Base-by-base conservation (phyloP, 2,888 invertebrate genomes). In the Epirrhoe tristata region DNA sequence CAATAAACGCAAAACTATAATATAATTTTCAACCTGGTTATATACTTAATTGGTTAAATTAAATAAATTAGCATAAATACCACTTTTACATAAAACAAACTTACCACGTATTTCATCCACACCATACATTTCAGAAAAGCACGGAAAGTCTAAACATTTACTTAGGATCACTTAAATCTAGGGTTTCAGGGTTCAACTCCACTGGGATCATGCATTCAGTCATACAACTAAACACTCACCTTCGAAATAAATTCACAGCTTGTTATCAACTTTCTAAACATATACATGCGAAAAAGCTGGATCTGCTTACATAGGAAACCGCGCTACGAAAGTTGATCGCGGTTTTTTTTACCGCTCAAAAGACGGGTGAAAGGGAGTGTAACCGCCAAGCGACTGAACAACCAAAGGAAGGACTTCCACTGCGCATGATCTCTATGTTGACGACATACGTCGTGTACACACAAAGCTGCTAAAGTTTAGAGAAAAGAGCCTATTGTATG, bases 251-350 rank as follows among this genome's bases (percentile, higher is more conserved):
- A 86, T 77, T 78, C 81, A 82, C 85, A 83, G 87, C 87, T 88
- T 90, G 76, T 81, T 80, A 82, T 81, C 82, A 82, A 83, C 77
- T 86, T 73, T 84, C 90, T 91, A 92, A 60, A 89, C 86, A 90
- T 87, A 89, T 89, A 86, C 91, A 92, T 92, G 91, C 92, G 87
- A 81, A 73, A 83, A 91, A 53, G 57, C 55, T 51, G 10, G 39
- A 53, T 39, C 34, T 89, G 91, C 92, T 92, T 93, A 92, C 92
- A 91, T 92, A 89, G 80, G 90, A 87, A 87, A 89, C 86, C 81
- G 87, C 82, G 81, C 79, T 81, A 86, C 81, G 74, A 75, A 83
- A 83, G 74, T 81, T 77, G 74, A 63, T 81, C 87, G 86, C 81
- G 82, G 69, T 74, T 76, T 74, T 69, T n/a, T 12, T 56, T 36